Evolutionary conservation across 2,888 invertebrate genomes (phyloP).

Genomic region (Luffia ferchaultella): DNA sequence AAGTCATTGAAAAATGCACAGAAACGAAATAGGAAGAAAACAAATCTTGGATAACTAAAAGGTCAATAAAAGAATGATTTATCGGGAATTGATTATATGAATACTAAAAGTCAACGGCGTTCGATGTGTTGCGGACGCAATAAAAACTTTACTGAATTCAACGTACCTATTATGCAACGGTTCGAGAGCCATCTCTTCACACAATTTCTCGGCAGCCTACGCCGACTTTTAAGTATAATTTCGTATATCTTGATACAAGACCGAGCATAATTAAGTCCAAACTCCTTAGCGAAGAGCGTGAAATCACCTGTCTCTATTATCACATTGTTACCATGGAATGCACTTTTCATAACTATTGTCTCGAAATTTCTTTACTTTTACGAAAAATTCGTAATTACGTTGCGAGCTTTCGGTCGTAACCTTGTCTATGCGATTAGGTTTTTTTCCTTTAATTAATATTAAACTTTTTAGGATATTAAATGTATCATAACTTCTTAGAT

Average conservation of each 20-base stretch:
- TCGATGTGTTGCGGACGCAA: neutral
- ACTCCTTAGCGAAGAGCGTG: neutral
- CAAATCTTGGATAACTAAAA: neutral
- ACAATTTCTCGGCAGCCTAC: neutral
- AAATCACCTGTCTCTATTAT: neutral
- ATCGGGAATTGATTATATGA: neutral
- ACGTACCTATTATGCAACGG: neutral
- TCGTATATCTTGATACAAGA: neutral
- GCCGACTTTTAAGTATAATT: neutral
- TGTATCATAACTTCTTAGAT: no score
- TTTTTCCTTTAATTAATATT: no score
- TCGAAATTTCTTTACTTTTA: neutral
- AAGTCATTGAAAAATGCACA: no score
- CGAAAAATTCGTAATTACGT: neutral
- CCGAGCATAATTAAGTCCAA: neutral
- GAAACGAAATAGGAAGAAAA: no score
- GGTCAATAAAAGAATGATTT: neutral
- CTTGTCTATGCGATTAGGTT: neutral
- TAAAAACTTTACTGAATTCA: neutral
- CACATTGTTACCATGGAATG: neutral
- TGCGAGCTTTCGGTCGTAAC: neutral
- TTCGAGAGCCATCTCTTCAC: neutral
- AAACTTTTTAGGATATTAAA: no score
- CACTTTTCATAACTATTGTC: neutral
- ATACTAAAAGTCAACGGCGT: neutral